Evolutionary conservation across 2,113 vertebrate species (phyloP).

Genomic region (Neodon shergylaensis): DNA sequence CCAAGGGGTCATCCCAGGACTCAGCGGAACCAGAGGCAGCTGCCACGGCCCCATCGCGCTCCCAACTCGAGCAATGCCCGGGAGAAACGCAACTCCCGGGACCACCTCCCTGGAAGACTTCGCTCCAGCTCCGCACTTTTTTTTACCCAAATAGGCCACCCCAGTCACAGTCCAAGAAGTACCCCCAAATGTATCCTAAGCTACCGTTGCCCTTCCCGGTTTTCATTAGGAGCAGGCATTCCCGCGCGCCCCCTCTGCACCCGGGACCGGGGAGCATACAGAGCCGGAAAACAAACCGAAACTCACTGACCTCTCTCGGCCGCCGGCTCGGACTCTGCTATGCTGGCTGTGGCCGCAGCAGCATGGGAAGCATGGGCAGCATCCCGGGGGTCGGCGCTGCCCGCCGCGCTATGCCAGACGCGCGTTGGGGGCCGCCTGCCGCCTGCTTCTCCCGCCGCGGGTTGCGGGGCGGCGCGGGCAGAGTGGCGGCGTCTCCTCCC

Average conservation of each 20-base stretch:
- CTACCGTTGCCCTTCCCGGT: neutral
- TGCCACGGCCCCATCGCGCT: neutral
- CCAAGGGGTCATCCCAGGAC: slow-evolving; percentile 79
- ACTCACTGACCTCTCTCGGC: slow-evolving; percentile 71
- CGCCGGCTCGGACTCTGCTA: neutral
- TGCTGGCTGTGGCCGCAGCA: neutral
- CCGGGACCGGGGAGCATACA: neutral
- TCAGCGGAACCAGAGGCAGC: neutral
- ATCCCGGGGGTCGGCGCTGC: slow-evolving; percentile 42
- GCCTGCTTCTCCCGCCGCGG: neutral
- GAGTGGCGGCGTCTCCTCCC: neutral
- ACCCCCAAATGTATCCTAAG: neutral
- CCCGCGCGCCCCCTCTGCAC: neutral
- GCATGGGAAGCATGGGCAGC: slow-evolving; percentile 48
- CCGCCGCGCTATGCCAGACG: neutral
- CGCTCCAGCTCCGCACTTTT: neutral
- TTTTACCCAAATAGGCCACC: neutral
- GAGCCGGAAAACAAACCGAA: slow-evolving; percentile 62
- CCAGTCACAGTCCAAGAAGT: neutral
- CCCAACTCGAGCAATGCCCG: slow-evolving; percentile 42
- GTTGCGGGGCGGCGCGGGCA: neutral
- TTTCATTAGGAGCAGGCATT: neutral
- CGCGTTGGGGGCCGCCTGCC: neutral
- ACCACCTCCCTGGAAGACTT: neutral
- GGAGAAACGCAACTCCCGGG: slow-evolving; percentile 9